Base-by-base conservation (phyloP, 2,797 vertebrate species). In the Semotilus atromaculatus region DNA sequence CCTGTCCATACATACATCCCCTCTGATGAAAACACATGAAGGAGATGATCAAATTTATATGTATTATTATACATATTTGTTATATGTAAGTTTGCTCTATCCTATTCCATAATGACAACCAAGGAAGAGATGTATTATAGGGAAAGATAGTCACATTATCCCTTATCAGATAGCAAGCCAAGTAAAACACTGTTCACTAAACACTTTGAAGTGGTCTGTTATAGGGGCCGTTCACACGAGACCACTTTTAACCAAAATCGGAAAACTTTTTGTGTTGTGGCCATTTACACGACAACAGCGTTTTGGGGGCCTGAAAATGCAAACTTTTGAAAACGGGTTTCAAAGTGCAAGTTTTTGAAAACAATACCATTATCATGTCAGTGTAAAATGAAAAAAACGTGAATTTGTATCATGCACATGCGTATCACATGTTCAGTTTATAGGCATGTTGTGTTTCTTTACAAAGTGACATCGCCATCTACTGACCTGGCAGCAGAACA, bases 111-210 rank as follows among this genome's bases (percentile, higher is more conserved):
- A 77, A 31, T 55, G 16, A 67, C 72, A 67, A 45, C 71, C 31
- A 74, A 16, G 29, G 29, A 75, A 51, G 71, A 40, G 5, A 66
- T 48, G 31, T 19, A 14, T 66, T 64, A 45, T 34, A 48, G 21
- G 40, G 70, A 34, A 31, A 82, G 31, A 60, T 36, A 10, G 21
- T 51, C 71, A 36, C 70, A 51, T 48, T 26, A 51, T 51, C 16
- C 21, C 14, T 72, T 51, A 51, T 38, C 70, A 74, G 71, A 74
- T 58, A 38, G 55, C 81, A 74, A 51, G 58, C 40, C 26, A 26
- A 51, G 70, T 73, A n/a, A 58, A 53, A 18, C 7, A 58, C 2
- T 10, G 51, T 16, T 53, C 40, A 74, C 19, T 45, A 7, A 34
- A 62, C 40, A 38, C 21, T 51, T 26, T 66, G 14, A 64, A 38